Conservation (phyloP, 2,888 invertebrate genomes). For the Tanypteryx hageni region DNA sequence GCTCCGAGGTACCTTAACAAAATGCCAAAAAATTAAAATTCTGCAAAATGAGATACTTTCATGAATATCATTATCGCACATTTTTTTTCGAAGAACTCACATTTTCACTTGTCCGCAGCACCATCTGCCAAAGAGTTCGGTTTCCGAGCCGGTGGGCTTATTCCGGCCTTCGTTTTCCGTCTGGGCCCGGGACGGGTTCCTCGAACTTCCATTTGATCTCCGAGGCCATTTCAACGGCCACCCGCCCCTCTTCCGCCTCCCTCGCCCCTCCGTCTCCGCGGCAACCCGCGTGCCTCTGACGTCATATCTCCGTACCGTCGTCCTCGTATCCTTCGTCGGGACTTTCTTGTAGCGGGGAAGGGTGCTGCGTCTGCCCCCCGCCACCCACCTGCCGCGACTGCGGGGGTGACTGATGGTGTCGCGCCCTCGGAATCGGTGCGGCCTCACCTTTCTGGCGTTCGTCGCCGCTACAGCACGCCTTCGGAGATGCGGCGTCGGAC, state of each 20-base stretch:
- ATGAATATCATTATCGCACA: neutral
- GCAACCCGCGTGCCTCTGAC: conserved; percentile 72
- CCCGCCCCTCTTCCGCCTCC: neutral
- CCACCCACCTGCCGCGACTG: conserved; percentile 91
- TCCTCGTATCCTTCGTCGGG: conserved; percentile 95
- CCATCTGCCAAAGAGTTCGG: neutral
- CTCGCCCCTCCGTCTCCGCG: neutral
- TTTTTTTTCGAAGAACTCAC: neutral
- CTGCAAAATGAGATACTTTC: neutral
- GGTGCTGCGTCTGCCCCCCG: conserved; percentile 90
- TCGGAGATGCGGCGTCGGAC: conserved; percentile 73
- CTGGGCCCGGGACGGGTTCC: neutral
- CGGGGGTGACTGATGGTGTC: conserved; percentile 91
- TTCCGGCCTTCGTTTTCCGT: neutral
- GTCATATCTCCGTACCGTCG: conserved; percentile 92
- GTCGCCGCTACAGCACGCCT: conserved; percentile 70
- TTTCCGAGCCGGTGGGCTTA: neutral
- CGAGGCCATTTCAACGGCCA: conserved; percentile 45
- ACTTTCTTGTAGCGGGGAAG: conserved; percentile 90
- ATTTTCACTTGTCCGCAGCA: neutral
- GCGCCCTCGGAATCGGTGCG: conserved; percentile 77
- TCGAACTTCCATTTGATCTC: conserved; percentile 57
- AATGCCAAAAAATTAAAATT: neutral
- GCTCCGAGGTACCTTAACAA: neutral
- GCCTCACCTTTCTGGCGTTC: conserved; percentile 68